phyloP scores from a whole-genome alignment of 2,113 vertebrate species.

The Lampris megalopsis region DNA sequence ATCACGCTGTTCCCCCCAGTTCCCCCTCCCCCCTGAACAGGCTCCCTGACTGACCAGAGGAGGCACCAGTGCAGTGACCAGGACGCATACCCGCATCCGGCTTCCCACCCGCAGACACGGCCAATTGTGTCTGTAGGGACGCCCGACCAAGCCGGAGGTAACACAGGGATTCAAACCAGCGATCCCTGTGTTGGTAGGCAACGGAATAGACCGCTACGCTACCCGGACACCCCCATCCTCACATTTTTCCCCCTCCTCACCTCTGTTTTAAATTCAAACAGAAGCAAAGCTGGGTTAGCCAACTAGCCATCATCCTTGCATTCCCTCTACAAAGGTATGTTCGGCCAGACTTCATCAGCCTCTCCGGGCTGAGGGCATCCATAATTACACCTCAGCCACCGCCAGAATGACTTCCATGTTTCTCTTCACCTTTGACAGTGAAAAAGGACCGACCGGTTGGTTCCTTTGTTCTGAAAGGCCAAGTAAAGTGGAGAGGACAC shows the following conservation, averaged over 20 bases:
- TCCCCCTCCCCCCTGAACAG: too few species aligned
- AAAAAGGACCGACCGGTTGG: slow-evolving; percentile 6
- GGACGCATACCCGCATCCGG: too few species aligned
- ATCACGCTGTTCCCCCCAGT: too few species aligned
- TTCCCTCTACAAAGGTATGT: slow-evolving; percentile 54
- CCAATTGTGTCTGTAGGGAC: too few species aligned
- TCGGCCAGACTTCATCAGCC: slow-evolving; percentile 35
- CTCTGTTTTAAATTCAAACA: slow-evolving; percentile 19
- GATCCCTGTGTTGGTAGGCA: too few species aligned
- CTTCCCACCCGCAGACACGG: too few species aligned
- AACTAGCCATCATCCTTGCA: slow-evolving; percentile 35
- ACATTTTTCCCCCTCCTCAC: slow-evolving; percentile 23
- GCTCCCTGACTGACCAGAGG: too few species aligned
- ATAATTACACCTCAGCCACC: slow-evolving; percentile 54
- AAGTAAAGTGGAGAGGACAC: slow-evolving; percentile 1
- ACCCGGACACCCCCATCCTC: too few species aligned
- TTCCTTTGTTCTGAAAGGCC: slow-evolving; percentile 31
- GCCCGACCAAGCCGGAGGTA: too few species aligned
- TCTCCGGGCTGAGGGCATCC: slow-evolving; percentile 39
- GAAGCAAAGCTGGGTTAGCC: not conserved
- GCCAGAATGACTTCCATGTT: slow-evolving; percentile 25
- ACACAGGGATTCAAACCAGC: too few species aligned
- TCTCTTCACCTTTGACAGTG: slow-evolving; percentile 45
- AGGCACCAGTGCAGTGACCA: too few species aligned
- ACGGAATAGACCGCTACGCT: too few species aligned